Evolutionary conservation across 2,888 invertebrate genomes (phyloP).

Genomic region (Escarpia spicata): DNA sequence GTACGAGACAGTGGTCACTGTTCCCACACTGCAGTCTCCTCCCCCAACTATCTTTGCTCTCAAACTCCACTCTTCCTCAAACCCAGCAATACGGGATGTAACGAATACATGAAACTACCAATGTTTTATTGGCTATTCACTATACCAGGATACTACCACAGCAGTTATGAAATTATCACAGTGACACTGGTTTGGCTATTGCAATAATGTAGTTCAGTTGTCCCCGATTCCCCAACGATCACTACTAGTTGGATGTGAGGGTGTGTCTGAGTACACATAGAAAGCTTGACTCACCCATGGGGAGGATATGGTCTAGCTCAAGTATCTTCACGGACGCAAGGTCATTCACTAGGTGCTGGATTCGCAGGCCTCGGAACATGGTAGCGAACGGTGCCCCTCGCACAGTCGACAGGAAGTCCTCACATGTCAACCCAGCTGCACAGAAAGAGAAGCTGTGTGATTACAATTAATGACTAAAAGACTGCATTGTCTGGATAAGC

Average conservation of each 20-base stretch:
- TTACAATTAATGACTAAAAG: background rate
- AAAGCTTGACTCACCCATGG: conserved; percentile 66
- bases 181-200: no score
- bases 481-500: background rate
- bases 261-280: background rate
- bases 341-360: conserved; percentile 77
- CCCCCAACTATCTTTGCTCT: no score
- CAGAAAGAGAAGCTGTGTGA: background rate
- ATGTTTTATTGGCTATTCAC: no score
- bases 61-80: no score
- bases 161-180: no score
- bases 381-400: conserved; percentile 73
- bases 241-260: background rate
- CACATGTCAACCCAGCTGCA: conserved; percentile 18
- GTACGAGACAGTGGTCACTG: background rate
- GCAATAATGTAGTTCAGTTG: background rate
- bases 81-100: no score
- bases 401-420: conserved; percentile 70
- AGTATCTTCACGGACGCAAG: conserved; percentile 77
- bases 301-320: conserved; percentile 76
- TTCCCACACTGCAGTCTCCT: background rate
- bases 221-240: background rate
- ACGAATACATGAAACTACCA: no score
- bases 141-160: no score
- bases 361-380: conserved; percentile 74